These are phyloP conservation scores for Gambusia holbrooki DNA, from an alignment of 2,113 vertebrate species.

Conservation along the genomic window DNA sequence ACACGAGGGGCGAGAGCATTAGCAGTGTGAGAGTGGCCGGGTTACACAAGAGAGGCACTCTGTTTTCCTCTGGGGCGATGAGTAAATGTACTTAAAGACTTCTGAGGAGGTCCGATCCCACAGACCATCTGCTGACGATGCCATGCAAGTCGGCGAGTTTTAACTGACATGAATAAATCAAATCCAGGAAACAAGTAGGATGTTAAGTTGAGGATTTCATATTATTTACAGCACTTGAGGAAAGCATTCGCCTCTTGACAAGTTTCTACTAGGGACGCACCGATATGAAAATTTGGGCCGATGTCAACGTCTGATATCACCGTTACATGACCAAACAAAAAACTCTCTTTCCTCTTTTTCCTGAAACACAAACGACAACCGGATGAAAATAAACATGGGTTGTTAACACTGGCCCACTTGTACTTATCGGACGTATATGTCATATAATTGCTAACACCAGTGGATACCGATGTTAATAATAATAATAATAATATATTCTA, in stretches of 20 bases:
- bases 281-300: too few species aligned
- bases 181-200: not conserved
- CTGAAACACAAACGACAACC: too few species aligned
- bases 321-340: too few species aligned
- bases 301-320: too few species aligned
- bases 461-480: too few species aligned
- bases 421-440: too few species aligned
- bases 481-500: too few species aligned
- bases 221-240: not conserved
- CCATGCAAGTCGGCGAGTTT: constrained; percentile 18
- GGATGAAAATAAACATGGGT: too few species aligned
- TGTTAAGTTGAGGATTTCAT: not conserved
- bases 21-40: constrained; percentile 47
- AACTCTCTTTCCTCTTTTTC: too few species aligned
- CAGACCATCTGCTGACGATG: constrained; percentile 11
- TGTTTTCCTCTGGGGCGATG: constrained; percentile 25
- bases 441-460: too few species aligned
- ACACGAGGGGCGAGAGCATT: constrained; percentile 48
- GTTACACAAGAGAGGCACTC: constrained; percentile 34
- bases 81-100: constrained; percentile 37
- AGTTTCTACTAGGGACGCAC: not conserved
- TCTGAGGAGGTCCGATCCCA: constrained; percentile 21
- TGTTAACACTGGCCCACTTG: too few species aligned
- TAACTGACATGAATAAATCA: constrained; percentile 31
- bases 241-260: not conserved